Percentiles rank a stretch among this genome's conserved stretches.
phyloP scores from a whole-genome alignment of 2,888 invertebrate genomes.

The Cordilura impudica region DNA sequence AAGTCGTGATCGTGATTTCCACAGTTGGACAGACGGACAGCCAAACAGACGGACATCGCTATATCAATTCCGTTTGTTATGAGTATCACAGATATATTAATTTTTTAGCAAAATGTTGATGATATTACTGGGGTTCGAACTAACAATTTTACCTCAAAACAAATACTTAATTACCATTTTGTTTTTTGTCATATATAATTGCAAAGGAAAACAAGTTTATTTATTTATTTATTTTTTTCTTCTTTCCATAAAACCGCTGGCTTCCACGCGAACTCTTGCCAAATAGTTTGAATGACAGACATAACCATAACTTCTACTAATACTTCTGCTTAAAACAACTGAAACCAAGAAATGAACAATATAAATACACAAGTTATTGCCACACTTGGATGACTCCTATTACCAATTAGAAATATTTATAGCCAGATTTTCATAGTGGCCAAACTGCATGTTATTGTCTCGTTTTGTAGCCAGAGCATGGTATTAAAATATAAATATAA shows the following conservation, averaged over 20 bases:
- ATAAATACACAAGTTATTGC: constrained; percentile 40
- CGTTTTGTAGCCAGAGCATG: neutral
- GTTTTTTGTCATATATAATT: constrained; percentile 39
- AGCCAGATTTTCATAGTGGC: neutral
- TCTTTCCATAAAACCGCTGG: neutral
- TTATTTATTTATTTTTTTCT: constrained; percentile 2
- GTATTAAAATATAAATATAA: neutral
- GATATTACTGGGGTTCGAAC: no score
- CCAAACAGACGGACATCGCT: no score
- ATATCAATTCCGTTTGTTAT: no score
- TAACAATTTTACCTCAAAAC: neutral
- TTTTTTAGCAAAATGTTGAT: no score
- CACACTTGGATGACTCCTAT: constrained; percentile 50
- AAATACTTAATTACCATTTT: constrained; percentile 42
- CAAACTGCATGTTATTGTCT: neutral
- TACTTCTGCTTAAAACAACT: constrained; percentile 7
- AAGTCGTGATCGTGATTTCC: no score
- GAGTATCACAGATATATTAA: no score
- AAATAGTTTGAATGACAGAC: constrained; percentile 40
- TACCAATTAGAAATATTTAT: constrained; percentile 33
- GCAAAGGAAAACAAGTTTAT: constrained; percentile 54
- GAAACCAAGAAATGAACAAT: constrained; percentile 9
- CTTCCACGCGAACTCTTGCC: neutral
- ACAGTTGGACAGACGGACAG: no score
- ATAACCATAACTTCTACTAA: constrained; percentile 46